Conservation (phyloP, 2,797 vertebrate species). For the Octomys mimax region DNA sequence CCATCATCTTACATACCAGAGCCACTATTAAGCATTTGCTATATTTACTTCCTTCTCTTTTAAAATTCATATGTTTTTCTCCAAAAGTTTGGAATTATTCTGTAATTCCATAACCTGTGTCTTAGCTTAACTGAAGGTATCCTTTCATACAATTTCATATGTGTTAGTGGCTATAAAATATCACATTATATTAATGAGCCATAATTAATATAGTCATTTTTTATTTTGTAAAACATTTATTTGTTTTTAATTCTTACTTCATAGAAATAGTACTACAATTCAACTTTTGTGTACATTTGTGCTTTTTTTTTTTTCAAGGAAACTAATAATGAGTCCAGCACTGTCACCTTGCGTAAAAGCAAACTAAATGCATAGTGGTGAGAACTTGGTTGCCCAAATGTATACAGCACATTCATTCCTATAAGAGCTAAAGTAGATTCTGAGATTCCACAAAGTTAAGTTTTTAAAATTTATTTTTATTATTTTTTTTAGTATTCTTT, state of each 20-base stretch:
- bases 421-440: neutral
- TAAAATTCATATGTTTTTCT: constrained; percentile 25
- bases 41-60: constrained; percentile 51
- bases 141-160: neutral
- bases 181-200: neutral
- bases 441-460: neutral
- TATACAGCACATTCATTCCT: neutral
- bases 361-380: neutral
- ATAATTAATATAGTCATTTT: constrained; percentile 33
- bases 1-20: constrained; percentile 48
- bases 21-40: neutral
- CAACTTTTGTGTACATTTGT: neutral
- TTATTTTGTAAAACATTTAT: neutral
- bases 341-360: neutral
- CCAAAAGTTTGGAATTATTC: constrained; percentile 46
- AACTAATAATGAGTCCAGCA: neutral
- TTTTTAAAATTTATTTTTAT: neutral
- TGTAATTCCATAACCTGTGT: constrained; percentile 1
- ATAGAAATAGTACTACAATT: neutral
- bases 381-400: neutral
- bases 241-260: constrained; percentile 13
- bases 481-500: neutral
- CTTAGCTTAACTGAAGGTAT: neutral
- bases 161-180: constrained; percentile 29
- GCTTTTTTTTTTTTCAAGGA: constrained; percentile 11